Evolutionary conservation across 2,888 invertebrate species (phyloP).

Genomic region (Hypsopygia costalis): DNA sequence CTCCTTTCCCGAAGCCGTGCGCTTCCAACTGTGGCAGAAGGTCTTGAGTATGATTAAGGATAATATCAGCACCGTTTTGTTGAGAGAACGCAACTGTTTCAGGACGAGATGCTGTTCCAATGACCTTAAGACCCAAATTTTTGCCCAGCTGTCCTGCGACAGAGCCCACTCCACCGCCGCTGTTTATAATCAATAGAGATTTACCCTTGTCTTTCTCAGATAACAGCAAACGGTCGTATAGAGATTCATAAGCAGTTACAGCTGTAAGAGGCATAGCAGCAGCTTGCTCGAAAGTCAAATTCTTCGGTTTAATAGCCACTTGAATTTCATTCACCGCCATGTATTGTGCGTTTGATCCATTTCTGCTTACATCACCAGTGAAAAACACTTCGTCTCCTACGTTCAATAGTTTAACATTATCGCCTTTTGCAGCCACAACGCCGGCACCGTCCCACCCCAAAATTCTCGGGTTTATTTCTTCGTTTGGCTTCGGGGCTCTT

Average conservation of each 20-base stretch:
- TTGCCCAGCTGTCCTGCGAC: conserved; percentile 60
- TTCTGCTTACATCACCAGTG: conserved; percentile 49
- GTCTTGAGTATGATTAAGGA: conserved; percentile 56
- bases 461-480: conserved; percentile 49
- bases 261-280: conserved; percentile 65
- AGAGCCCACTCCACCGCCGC: conserved; percentile 67
- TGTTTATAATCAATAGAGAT: conserved; percentile 59
- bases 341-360: conserved; percentile 63
- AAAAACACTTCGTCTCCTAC: conserved; percentile 67
- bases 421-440: conserved; percentile 51
- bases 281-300: conserved; percentile 59
- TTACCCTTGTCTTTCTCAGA: conserved; percentile 60
- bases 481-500: conserved; percentile 52
- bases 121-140: conserved; percentile 55
- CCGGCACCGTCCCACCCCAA: conserved; percentile 69
- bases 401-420: conserved; percentile 38
- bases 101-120: conserved; percentile 61
- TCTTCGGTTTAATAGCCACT: conserved; percentile 56
- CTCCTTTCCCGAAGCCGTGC: conserved; percentile 47
- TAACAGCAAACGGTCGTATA: conserved; percentile 52
- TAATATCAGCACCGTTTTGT: conserved; percentile 50
- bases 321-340: conserved; percentile 53
- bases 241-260: conserved; percentile 59
- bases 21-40: conserved; percentile 49
- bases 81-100: conserved; percentile 49